Conservation (phyloP, 2,888 invertebrate species). For the Lutraria lutraria region DNA sequence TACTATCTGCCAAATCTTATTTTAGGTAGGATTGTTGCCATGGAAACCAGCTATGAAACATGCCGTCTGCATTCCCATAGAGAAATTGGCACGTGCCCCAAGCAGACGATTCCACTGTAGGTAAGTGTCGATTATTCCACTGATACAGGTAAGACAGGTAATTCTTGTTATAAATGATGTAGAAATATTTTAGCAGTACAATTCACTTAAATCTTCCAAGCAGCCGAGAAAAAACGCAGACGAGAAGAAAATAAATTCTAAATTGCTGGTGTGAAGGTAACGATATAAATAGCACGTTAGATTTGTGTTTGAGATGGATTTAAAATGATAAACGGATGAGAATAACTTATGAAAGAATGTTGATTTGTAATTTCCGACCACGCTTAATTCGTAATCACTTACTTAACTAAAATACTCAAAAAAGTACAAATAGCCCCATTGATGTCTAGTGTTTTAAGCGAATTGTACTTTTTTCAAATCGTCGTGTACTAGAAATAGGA, state of each 20-base stretch:
- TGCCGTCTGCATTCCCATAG: slow-evolving; percentile 70
- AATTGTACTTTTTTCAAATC: background rate
- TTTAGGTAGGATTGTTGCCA: slow-evolving; percentile 71
- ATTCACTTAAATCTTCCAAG: background rate
- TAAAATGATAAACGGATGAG: background rate
- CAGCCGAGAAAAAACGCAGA: background rate
- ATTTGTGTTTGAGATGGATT: slow-evolving; percentile 28
- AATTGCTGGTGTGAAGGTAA: background rate
- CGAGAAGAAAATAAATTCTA: background rate
- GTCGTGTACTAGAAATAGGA: background rate
- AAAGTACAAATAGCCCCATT: background rate
- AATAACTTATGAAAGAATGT: slow-evolving; percentile 6
- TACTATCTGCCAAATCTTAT: slow-evolving; percentile 71
- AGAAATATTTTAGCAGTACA: background rate
- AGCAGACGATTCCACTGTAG: slow-evolving; percentile 54
- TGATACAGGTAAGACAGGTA: slow-evolving; percentile 17
- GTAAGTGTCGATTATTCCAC: slow-evolving; percentile 32
- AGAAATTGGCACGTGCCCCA: slow-evolving; percentile 53
- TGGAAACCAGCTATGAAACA: slow-evolving; percentile 67
- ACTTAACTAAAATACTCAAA: background rate
- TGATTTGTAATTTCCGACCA: slow-evolving; percentile 23
- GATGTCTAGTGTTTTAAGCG: background rate
- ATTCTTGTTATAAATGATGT: background rate
- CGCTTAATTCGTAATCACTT: background rate
- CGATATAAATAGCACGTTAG: slow-evolving; percentile 14